These are phyloP conservation scores for Otis tarda DNA, from an alignment of 2,113 vertebrate species.

Conservation along the genomic window DNA sequence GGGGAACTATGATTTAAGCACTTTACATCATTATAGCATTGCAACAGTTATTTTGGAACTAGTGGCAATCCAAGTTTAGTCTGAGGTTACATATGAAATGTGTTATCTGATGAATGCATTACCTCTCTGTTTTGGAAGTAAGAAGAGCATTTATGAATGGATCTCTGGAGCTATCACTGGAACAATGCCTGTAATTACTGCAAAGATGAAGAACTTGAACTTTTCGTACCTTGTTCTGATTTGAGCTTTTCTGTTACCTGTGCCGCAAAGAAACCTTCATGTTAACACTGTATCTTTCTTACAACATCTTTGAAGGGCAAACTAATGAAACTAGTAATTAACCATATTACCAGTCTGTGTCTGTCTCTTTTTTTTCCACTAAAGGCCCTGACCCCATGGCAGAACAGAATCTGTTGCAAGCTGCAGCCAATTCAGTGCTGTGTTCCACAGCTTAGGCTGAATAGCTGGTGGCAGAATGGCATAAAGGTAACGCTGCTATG, in stretches of 20 bases:
- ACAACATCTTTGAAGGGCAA: neutral
- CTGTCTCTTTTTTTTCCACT: neutral
- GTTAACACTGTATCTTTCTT: neutral
- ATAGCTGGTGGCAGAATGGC: neutral
- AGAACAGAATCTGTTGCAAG: neutral
- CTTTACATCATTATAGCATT: neutral
- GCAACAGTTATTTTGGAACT: neutral
- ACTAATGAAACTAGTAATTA: neutral
- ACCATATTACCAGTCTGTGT: accelerated
- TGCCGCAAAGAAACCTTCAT: neutral
- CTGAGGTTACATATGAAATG: neutral
- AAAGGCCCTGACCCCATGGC: neutral
- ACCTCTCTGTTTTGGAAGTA: neutral
- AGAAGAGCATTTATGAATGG: neutral
- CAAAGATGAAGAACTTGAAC: neutral
- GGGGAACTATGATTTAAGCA: neutral
- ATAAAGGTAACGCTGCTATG: neutral
- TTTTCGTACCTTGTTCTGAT: neutral
- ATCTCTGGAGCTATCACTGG: neutral
- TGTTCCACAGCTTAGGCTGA: neutral
- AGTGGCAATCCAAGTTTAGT: neutral
- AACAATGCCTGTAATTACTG: accelerated
- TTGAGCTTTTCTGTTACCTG: neutral
- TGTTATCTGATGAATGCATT: accelerated
- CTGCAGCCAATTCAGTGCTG: neutral